These are phyloP conservation scores for Leuctra nigra DNA, from an alignment of 2,888 invertebrate species.

Conservation along the genomic window DNA sequence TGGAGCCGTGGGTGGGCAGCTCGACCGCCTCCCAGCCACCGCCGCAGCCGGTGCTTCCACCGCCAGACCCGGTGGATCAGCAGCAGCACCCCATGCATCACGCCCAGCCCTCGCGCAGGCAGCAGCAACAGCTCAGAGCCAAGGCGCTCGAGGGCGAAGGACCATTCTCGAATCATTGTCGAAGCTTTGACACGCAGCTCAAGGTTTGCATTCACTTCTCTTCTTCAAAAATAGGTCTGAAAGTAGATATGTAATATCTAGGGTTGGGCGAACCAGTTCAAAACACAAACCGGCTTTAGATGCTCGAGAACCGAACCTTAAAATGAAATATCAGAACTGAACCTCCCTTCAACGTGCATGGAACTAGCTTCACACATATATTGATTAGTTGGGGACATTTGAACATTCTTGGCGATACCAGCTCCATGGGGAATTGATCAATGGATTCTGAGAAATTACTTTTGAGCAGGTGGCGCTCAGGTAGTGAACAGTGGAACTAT, in stretches of 20 bases:
- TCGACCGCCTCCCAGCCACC: constrained; percentile 17
- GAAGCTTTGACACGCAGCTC: constrained; percentile 38
- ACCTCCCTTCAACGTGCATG: too few species aligned
- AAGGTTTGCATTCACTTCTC: constrained; percentile 31
- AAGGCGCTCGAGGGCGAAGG: constrained; percentile 48
- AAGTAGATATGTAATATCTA: not conserved
- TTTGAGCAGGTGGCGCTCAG: too few species aligned
- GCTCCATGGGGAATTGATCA: too few species aligned
- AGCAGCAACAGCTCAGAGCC: constrained; percentile 34
- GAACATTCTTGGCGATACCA: not conserved
- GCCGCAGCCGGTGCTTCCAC: not conserved
- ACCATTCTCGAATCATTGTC: constrained; percentile 56
- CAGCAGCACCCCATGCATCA: constrained; percentile 20
- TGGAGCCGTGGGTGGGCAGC: constrained; percentile 53
- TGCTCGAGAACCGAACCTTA: too few species aligned
- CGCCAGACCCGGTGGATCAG: constrained; percentile 19
- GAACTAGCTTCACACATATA: too few species aligned
- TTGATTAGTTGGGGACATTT: not conserved
- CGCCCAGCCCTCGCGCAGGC: constrained; percentile 33
- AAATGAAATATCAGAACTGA: too few species aligned
- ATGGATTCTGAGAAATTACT: too few species aligned
- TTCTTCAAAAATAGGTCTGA: constrained; percentile 2
- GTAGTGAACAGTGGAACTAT: too few species aligned
- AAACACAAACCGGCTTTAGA: too few species aligned
- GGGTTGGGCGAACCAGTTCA: too few species aligned